These are phyloP conservation scores for Rhinopomastus cyanomelas DNA, from an alignment of 2,113 vertebrate species.

Conservation along the genomic window DNA sequence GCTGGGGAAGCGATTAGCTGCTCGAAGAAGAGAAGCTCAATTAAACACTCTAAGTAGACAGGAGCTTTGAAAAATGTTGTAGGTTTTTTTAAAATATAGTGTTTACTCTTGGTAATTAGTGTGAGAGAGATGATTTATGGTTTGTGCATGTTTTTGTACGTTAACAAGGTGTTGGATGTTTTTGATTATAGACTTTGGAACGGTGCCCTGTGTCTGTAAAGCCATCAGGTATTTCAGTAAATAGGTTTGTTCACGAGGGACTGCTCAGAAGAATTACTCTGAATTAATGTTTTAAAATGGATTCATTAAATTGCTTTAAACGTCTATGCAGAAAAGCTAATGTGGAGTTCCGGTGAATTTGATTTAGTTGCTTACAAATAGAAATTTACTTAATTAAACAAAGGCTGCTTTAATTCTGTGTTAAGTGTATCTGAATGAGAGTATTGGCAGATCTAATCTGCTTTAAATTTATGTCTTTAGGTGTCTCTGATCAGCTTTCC, in stretches of 20 bases:
- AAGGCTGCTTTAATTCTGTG: background rate
- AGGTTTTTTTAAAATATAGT: background rate
- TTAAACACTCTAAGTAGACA: background rate
- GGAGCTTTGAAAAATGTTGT: background rate
- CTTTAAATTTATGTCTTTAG: background rate
- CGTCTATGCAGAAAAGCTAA: background rate
- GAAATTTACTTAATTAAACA: conserved; percentile 45
- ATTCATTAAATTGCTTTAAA: conserved; percentile 36
- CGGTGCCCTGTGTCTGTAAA: background rate
- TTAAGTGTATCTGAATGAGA: background rate
- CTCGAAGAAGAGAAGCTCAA: background rate
- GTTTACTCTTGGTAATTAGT: background rate
- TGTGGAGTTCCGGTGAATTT: conserved; percentile 30
- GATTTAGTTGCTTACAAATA: conserved; percentile 44
- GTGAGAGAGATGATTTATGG: background rate
- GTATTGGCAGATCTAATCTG: background rate
- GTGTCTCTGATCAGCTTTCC: background rate
- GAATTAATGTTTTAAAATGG: conserved; percentile 27
- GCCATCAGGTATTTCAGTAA: conserved; percentile 10
- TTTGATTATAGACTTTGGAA: conserved; percentile 2
- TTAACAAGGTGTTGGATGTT: background rate
- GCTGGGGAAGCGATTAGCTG: background rate
- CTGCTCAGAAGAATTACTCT: conserved; percentile 6
- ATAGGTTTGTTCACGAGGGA: background rate
- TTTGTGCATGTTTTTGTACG: background rate